Conservation (phyloP, 1,140 invertebrate genomes). For the Aphelenchoides fujianensis region DNA sequence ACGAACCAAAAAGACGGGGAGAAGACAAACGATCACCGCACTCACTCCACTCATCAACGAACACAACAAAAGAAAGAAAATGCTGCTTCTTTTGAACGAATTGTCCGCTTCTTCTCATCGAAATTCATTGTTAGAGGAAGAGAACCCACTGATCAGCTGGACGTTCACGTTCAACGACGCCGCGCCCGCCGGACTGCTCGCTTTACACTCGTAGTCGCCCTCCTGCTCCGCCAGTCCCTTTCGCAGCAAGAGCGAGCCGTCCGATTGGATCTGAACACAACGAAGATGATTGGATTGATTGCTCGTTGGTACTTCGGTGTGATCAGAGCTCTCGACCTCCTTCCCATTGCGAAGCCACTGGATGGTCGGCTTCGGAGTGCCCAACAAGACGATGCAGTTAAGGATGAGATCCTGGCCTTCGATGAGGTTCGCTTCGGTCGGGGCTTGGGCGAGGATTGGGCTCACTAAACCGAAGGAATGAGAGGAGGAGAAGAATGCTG, state of each 20-base stretch:
- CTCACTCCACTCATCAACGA: too few species aligned
- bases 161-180: slow-evolving; percentile 63
- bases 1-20: too few species aligned
- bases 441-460: slow-evolving; percentile 52
- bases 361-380: slow-evolving; percentile 64
- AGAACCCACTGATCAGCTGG: slow-evolving; percentile 64
- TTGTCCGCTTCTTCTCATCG: too few species aligned
- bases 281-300: neutral
- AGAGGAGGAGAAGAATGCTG: neutral
- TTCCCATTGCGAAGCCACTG: slow-evolving; percentile 63
- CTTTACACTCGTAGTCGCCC: slow-evolving; percentile 65
- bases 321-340: slow-evolving; percentile 36
- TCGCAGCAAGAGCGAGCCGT: slow-evolving; percentile 49
- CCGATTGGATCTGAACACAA: slow-evolving; percentile 45
- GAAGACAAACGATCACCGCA: slow-evolving; percentile 1
- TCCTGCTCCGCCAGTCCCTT: slow-evolving; percentile 55
- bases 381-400: slow-evolving; percentile 63
- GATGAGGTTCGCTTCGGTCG: slow-evolving; percentile 56
- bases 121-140: too few species aligned
- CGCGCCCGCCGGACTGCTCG: slow-evolving; percentile 65
- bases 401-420: slow-evolving; percentile 58
- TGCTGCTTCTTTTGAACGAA: too few species aligned
- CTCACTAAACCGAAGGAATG: slow-evolving; percentile 41
- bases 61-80: slow-evolving; percentile 21
- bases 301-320: too few species aligned